A percentile compares a stretch with the other conserved stretches of the same genome.
Evolutionary conservation across 2,888 invertebrate species (phyloP).

Genomic region (Notodonta ziczac): DNA sequence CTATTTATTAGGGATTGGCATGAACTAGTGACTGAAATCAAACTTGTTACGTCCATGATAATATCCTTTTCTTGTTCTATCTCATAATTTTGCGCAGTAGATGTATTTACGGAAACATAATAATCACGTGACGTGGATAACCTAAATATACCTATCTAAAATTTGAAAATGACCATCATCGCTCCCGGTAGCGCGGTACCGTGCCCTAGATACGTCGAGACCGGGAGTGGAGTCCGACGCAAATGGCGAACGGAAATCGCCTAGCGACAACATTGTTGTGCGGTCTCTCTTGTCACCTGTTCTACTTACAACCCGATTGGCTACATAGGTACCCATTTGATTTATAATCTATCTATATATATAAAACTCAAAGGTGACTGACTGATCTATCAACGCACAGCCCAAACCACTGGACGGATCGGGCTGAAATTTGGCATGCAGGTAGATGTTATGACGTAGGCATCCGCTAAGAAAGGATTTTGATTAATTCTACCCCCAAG

Average conservation of each 20-base stretch:
- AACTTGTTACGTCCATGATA: conserved; percentile 34
- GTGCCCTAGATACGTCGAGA: conserved; percentile 77
- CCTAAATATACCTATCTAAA: conserved; percentile 19
- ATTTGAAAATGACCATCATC: conserved; percentile 35
- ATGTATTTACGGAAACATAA: background rate
- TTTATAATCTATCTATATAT: too few species aligned
- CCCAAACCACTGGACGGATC: too few species aligned
- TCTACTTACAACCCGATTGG: conserved; percentile 5
- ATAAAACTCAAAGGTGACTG: too few species aligned
- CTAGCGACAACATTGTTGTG: conserved; percentile 79
- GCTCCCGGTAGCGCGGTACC: conserved; percentile 45
- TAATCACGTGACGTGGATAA: conserved; percentile 4
- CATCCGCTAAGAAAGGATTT: too few species aligned
- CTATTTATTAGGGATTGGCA: too few species aligned
- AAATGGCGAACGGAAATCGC: conserved; percentile 77
- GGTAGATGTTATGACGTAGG: too few species aligned
- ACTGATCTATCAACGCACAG: too few species aligned
- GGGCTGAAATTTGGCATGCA: too few species aligned
- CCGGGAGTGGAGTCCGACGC: conserved; percentile 55
- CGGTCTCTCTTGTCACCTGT: conserved; percentile 53
- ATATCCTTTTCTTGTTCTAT: conserved; percentile 15
- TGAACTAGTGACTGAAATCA: too few species aligned
- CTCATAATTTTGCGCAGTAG: background rate
- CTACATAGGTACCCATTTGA: too few species aligned
- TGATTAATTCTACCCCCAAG: too few species aligned